Percentiles rank a stretch among this genome's conserved stretches.
phyloP scores from a whole-genome alignment of 2,888 invertebrate genomes.

The Spialia ferax region DNA sequence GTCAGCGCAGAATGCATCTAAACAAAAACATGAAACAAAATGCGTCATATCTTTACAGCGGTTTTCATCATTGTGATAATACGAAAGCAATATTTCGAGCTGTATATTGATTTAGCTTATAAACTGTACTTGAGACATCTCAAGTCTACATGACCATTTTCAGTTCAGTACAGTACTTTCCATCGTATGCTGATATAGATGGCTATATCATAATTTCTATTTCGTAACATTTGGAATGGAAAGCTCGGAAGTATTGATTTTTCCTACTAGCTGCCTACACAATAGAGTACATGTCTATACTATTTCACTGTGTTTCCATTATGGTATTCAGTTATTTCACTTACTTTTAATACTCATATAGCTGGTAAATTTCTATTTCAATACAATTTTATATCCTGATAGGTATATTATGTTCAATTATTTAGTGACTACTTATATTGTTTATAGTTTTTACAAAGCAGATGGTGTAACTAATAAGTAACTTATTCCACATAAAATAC shows the following conservation, averaged over 20 bases:
- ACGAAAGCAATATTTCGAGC: slow-evolving; percentile 18
- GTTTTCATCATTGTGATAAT: slow-evolving; percentile 39
- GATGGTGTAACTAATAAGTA: not conserved
- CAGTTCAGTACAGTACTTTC: not conserved
- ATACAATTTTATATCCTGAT: not conserved
- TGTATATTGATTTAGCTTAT: slow-evolving; percentile 13
- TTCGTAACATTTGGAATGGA: slow-evolving; percentile 36
- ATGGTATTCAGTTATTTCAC: not conserved
- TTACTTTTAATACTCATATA: not conserved
- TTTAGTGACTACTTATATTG: not conserved
- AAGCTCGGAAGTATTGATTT: slow-evolving; percentile 74
- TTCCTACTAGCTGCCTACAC: slow-evolving; percentile 66
- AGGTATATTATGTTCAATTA: not conserved
- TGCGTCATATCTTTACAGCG: slow-evolving; percentile 48
- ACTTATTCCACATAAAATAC: no score
- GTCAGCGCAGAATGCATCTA: slow-evolving; percentile 71
- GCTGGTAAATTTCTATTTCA: not conserved
- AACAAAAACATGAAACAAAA: slow-evolving; percentile 70
- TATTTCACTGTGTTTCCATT: slow-evolving; percentile 1
- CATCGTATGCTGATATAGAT: not conserved
- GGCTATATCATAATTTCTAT: slow-evolving; percentile 13
- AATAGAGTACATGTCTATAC: slow-evolving; percentile 56
- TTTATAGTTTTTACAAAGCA: not conserved
- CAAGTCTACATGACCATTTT: not conserved
- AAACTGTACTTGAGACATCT: not conserved